These are phyloP conservation scores for Sterrhoptilus dennistouni DNA, from an alignment of 2,113 vertebrate genomes.

Conservation along the genomic window DNA sequence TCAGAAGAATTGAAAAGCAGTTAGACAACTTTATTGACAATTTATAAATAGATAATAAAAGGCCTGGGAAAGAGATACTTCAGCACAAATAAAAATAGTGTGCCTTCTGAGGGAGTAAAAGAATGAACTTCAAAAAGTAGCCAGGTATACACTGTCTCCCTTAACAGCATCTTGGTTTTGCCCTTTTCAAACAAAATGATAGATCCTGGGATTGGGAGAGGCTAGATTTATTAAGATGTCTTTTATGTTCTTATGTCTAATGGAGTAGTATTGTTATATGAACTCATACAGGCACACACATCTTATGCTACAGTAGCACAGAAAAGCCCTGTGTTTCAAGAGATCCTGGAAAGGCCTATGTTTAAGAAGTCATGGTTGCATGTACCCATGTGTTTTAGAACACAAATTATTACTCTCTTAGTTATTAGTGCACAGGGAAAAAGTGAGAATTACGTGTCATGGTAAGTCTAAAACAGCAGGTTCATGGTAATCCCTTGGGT, in stretches of 20 bases:
- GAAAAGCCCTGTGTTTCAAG: neutral
- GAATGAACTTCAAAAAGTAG: neutral
- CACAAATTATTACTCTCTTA: neutral
- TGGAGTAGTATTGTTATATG: neutral
- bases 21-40: neutral
- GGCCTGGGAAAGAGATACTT: neutral
- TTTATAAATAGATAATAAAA: neutral
- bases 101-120: neutral
- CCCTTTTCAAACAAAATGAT: neutral
- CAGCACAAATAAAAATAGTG: neutral
- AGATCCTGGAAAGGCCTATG: neutral
- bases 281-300: neutral
- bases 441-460: neutral
- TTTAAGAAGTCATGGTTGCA: neutral
- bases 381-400: neutral
- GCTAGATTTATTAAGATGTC: neutral
- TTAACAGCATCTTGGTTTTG: neutral
- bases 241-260: neutral
- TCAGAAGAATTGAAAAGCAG: neutral
- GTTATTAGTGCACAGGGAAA: neutral
- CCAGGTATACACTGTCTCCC: neutral
- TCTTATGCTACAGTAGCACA: fast-evolving
- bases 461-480: neutral
- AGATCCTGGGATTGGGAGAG: neutral
- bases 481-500: neutral